These are phyloP conservation scores for Stegophylla sp. DNA, from an alignment of 2,888 invertebrate species.

Conservation along the genomic window DNA sequence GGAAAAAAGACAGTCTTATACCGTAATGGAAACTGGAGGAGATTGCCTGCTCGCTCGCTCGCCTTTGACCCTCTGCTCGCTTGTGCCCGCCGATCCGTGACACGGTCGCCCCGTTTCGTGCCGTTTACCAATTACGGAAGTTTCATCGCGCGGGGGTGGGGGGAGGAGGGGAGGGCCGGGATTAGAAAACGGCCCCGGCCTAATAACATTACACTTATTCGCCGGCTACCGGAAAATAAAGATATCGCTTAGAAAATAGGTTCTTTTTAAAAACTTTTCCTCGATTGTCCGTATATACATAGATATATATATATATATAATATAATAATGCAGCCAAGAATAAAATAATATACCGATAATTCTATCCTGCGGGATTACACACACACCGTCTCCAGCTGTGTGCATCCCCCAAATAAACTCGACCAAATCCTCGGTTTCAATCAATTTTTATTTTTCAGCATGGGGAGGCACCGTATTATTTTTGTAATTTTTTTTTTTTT, in stretches of 20 bases:
- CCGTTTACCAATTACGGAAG: slow-evolving; percentile 57
- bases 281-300: too few species aligned
- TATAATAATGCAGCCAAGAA: slow-evolving; percentile 1
- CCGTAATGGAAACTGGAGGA: slow-evolving; percentile 46
- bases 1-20: slow-evolving; percentile 36
- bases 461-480: not conserved
- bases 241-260: slow-evolving; percentile 41
- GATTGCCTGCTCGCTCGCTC: slow-evolving; percentile 53
- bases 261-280: slow-evolving; percentile 47
- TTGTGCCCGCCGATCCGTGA: slow-evolving; percentile 15
- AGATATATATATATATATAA: too few species aligned
- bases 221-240: slow-evolving; percentile 24
- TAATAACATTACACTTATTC: slow-evolving; percentile 59
- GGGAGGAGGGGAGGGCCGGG: too few species aligned
- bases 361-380: too few species aligned
- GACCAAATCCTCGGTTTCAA: slow-evolving; percentile 16
- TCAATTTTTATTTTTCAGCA: slow-evolving; percentile 22
- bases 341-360: not conserved
- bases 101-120: slow-evolving; percentile 47
- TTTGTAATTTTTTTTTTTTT: not conserved
- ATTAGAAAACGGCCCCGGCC: slow-evolving; percentile 49
- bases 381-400: not conserved
- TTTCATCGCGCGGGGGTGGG: slow-evolving; percentile 55
- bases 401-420: not conserved
- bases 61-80: slow-evolving; percentile 47